phyloP scores from a whole-genome alignment of 2,797 vertebrate species.

The Hoplostethus atlanticus region DNA sequence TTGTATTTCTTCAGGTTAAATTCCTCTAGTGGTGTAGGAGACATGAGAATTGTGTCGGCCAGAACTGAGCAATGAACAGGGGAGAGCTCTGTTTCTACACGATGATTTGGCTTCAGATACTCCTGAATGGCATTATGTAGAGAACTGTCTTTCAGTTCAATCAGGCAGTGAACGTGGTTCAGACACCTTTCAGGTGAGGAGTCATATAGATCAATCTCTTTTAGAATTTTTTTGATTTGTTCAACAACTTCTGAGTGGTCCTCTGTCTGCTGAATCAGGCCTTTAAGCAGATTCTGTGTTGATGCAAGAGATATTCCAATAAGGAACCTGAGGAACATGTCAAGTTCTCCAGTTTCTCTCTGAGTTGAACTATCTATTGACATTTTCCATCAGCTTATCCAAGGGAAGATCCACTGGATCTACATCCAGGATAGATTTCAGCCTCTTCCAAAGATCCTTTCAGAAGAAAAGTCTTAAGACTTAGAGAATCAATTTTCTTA shows the following conservation, averaged over 20 bases:
- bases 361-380: constrained; percentile 6
- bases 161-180: constrained; percentile 53
- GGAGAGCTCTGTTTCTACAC: constrained; percentile 30
- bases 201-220: rapidly evolving
- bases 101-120: constrained; percentile 9
- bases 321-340: constrained; percentile 57
- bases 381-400: background rate
- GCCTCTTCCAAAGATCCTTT: too few relatives aligned
- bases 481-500: too few relatives aligned
- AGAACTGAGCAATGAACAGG: constrained; percentile 50
- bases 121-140: constrained; percentile 17
- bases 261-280: constrained; percentile 41
- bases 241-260: background rate
- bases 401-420: too few relatives aligned
- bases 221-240: constrained; percentile 21
- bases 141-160: constrained; percentile 45
- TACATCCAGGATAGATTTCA: too few relatives aligned
- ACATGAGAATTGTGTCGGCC: constrained; percentile 44
- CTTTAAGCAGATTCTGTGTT: background rate
- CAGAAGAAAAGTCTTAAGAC: too few relatives aligned
- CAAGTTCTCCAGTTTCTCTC: constrained; percentile 40
- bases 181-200: constrained; percentile 49
- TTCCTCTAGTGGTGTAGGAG: constrained; percentile 33
- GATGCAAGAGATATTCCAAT: constrained; percentile 40
- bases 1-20: constrained; percentile 58